A percentile compares a stretch with the other conserved stretches of the same genome.
Conservation (phyloP, 2,888 invertebrate genomes). For the Diarsia dahlii region DNA sequence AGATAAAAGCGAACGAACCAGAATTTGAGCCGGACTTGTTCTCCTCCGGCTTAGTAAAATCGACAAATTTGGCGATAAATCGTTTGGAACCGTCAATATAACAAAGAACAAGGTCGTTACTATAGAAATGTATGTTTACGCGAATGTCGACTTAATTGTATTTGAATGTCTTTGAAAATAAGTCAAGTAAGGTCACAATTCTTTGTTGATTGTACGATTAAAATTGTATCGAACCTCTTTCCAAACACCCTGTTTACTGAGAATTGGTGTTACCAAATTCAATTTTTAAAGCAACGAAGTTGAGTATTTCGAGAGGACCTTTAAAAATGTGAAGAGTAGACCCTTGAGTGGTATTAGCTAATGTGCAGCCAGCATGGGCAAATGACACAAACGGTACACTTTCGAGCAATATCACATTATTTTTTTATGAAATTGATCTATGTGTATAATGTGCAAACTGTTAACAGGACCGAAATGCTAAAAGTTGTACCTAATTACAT, state of each 20-base stretch:
- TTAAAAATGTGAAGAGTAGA: background rate
- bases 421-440: background rate
- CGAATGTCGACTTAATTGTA: too few relatives aligned
- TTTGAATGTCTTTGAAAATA: too few relatives aligned
- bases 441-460: background rate
- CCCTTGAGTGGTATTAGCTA: background rate
- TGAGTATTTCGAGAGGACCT: background rate
- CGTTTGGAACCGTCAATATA: too few relatives aligned
- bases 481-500: background rate
- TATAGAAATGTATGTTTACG: too few relatives aligned
- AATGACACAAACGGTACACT: background rate
- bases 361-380: background rate
- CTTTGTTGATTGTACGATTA: too few relatives aligned
- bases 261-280: background rate
- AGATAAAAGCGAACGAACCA: too few relatives aligned
- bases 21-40: too few relatives aligned
- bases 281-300: background rate
- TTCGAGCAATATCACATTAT: background rate
- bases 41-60: too few relatives aligned
- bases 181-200: too few relatives aligned
- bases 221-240: background rate
- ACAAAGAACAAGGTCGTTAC: too few relatives aligned
- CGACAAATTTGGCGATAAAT: too few relatives aligned
- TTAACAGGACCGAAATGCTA: background rate
- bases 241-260: background rate